Conservation (phyloP, 2,113 vertebrate species). For the Haliaeetus leucogaster region DNA sequence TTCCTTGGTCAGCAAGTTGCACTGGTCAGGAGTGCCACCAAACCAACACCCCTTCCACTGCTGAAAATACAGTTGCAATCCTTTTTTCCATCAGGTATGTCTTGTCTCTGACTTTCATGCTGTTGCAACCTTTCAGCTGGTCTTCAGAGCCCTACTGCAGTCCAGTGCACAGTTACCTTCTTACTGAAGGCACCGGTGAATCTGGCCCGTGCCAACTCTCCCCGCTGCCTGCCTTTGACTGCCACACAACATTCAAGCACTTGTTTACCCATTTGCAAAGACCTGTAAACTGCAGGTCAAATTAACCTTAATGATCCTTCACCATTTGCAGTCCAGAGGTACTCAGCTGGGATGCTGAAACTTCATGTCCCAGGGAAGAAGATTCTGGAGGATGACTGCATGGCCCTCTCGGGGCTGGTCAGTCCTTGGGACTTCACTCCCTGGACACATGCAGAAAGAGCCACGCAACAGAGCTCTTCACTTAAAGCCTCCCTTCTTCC, state of each 20-base stretch:
- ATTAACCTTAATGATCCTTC: background rate
- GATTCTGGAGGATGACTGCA: background rate
- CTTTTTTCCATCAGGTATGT: background rate
- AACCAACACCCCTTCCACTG: background rate
- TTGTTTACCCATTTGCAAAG: background rate
- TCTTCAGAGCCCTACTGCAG: background rate
- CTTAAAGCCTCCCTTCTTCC: background rate
- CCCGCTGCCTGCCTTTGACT: background rate
- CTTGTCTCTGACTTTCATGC: background rate
- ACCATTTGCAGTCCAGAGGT: background rate
- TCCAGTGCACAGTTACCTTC: background rate
- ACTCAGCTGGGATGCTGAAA: background rate
- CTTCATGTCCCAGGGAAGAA: background rate
- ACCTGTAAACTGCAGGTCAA: background rate
- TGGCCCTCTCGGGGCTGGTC: background rate
- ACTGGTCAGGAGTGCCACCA: background rate
- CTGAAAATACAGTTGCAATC: background rate
- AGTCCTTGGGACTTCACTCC: background rate
- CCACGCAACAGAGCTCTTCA: background rate
- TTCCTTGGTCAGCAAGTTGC: background rate
- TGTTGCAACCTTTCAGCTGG: background rate
- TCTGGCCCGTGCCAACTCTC: accelerated
- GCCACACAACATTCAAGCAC: background rate
- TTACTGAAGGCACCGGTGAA: background rate
- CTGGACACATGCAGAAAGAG: background rate